Evolutionary conservation across 2,113 vertebrate genomes (phyloP), one percentile per base, ranked within the genome.

Genomic region (Lepus americanus): DNA sequence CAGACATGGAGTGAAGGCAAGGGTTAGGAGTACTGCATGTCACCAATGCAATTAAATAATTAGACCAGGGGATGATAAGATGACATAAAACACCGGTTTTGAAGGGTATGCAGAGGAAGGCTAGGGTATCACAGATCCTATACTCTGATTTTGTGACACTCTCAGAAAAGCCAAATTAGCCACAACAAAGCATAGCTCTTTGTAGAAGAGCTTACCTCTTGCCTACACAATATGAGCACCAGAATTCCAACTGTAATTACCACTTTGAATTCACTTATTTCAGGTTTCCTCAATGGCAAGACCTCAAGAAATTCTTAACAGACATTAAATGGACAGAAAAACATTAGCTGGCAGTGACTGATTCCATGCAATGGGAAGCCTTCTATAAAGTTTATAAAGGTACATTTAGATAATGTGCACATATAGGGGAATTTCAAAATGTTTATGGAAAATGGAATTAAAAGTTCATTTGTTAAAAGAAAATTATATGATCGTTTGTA

Each of bases 231-330:
- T 23, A 59, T 9, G 17, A 78, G n/a, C 19, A 55, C 16, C 51
- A 53, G 17, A 86, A 66, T 66, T 64, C 27, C 29, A 89, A 67
- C 17, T 82, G 36, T 14, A 73, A 51, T 67, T 74, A 69, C 27
- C 9, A 61, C 31, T 16, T 2, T 11, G 69, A 49, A 78, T 79
- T 66, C 69, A 59, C 49, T 76, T 84, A 3, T 76, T 93, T 19
- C 23, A 92, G 44, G 36, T 3, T 59, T 33, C 67, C 36, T 79
- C 20, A 36, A 79, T 73, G 88, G 23, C 36, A 51, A 1, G 61
- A 81, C 31, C 39, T 93, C 76, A 87, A 66, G 14, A 87, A 80
- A 39, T 33, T 70, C 25, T 87, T 95, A 73, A 39, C 31, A 59
- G 31, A n/a, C 9, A 78, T 94, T 69, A 63, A 84, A 79, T 80